These are phyloP conservation scores for Pardalotus punctatus DNA, from an alignment of 2,113 vertebrate species.

Conservation along the genomic window DNA sequence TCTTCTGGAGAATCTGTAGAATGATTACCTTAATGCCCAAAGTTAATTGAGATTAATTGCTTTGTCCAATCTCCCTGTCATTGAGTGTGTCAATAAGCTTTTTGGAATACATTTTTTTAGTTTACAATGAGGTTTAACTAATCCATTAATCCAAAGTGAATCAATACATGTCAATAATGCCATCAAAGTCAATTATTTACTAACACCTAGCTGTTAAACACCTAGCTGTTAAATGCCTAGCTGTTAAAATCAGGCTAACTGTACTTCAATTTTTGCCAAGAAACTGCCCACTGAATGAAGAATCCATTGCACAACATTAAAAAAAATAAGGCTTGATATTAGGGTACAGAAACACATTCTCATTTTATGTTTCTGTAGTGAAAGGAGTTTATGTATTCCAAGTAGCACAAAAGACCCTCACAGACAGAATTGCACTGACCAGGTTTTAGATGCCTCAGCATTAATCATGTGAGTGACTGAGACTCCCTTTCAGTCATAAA, in stretches of 20 bases:
- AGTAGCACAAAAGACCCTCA: neutral
- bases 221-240: neutral
- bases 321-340: neutral
- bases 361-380: neutral
- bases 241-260: neutral
- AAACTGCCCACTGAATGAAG: neutral
- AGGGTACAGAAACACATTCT: neutral
- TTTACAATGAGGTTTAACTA: neutral
- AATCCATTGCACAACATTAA: neutral
- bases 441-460: neutral
- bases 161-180: neutral
- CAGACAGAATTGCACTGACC: neutral
- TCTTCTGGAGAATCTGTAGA: neutral
- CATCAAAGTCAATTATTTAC: neutral
- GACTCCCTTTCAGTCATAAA: neutral
- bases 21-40: neutral
- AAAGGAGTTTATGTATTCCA: neutral
- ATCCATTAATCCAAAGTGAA: neutral
- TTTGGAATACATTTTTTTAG: neutral
- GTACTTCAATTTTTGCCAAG: neutral
- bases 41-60: neutral
- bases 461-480: neutral
- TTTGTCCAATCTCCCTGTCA: neutral
- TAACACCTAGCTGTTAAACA: neutral
- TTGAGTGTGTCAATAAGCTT: neutral